These are phyloP conservation scores for Tribolium castaneum DNA, from an alignment of 1,140 invertebrate species.

Conservation along the genomic window DNA sequence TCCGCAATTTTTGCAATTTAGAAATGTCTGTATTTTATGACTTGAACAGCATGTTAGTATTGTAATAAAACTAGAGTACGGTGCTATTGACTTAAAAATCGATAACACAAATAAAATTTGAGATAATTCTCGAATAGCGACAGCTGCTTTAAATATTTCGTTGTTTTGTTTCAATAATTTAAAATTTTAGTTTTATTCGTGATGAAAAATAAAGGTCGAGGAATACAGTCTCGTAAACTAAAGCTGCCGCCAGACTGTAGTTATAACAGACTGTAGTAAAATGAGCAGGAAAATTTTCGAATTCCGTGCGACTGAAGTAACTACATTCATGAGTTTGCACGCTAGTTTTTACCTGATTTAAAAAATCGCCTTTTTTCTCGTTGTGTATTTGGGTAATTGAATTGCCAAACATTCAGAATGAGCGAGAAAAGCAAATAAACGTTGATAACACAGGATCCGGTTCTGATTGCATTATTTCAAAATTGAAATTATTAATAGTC, in stretches of 20 bases:
- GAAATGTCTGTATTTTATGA: conserved; percentile 12
- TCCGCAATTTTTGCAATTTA: conserved; percentile 21
- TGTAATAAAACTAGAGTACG: neutral
- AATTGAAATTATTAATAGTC: conserved; percentile 4
- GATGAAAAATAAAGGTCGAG: conserved; percentile 3
- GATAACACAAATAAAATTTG: neutral
- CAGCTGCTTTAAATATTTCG: neutral
- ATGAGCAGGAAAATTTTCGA: conserved; percentile 16
- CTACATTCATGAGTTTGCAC: neutral
- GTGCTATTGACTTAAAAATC: conserved; percentile 3
- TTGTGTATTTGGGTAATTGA: neutral
- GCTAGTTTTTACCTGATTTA: conserved; percentile 23
- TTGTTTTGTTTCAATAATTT: conserved; percentile 8
- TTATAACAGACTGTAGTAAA: conserved; percentile 9
- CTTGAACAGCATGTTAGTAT: neutral
- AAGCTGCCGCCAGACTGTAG: conserved; percentile 2
- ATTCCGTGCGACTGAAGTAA: conserved; percentile 4
- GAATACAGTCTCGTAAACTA: conserved; percentile 6
- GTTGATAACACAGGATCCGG: conserved; percentile 2
- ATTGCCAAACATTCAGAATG: conserved; percentile 3
- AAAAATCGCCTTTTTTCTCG: neutral
- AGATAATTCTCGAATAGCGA: neutral
- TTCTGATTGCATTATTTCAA: conserved; percentile 2
- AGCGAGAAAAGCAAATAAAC: conserved; percentile 7
- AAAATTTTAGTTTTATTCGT: conserved; percentile 28